phyloP scores from a whole-genome alignment of 2,888 invertebrate species.

The Drosophila nigricruria region DNA sequence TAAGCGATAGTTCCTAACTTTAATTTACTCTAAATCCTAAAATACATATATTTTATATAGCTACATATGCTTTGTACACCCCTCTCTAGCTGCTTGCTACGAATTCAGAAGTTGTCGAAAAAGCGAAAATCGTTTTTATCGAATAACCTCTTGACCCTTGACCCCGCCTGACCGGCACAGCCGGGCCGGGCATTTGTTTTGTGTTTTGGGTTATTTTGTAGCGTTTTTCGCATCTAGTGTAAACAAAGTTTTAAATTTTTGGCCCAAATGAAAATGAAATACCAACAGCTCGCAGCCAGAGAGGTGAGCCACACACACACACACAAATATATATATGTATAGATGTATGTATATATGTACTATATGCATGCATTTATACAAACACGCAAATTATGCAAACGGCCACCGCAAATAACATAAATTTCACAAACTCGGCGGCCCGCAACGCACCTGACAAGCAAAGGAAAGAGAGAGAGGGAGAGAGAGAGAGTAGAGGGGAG shows the following conservation, averaged over 20 bases:
- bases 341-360: conserved; percentile 14
- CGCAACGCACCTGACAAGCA: conserved; percentile 70
- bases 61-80: background rate
- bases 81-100: background rate
- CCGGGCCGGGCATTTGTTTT: conserved; percentile 25
- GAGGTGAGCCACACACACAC: conserved; percentile 11
- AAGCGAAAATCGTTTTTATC: conserved; percentile 7
- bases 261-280: conserved; percentile 71
- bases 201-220: conserved; percentile 51
- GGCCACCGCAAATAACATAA: conserved; percentile 79
- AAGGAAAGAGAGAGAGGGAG: conserved; percentile 7
- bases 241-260: conserved; percentile 71
- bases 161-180: background rate
- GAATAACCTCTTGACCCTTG: conserved; percentile 10
- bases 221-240: conserved; percentile 51
- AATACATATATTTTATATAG: background rate
- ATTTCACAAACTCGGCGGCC: conserved; percentile 76
- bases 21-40: background rate
- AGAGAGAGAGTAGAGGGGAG: background rate
- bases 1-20: background rate
- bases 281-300: conserved; percentile 58
- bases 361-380: conserved; percentile 60
- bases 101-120: conserved; percentile 16
- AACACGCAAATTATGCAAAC: conserved; percentile 80
- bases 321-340: conserved; percentile 10